Base-by-base conservation (phyloP, 1,140 invertebrate species). In the Drosophila orena region DNA sequence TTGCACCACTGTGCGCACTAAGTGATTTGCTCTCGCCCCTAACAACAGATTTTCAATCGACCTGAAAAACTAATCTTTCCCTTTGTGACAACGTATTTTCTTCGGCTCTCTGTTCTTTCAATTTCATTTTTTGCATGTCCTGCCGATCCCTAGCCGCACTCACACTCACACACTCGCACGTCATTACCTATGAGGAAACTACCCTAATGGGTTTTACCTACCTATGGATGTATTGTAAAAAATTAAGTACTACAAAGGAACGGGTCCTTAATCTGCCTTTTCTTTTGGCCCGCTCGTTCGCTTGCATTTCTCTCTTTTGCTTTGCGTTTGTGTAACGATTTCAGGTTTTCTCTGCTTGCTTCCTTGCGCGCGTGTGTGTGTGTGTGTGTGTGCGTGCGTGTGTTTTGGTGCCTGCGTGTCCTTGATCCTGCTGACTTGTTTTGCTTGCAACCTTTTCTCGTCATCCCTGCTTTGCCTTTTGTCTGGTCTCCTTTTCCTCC, bases 381-480 rank as follows among this genome's bases (percentile, higher is more conserved):
- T 35, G 20, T n/a, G n/a, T n/a, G n/a, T n/a, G 37, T 40, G 42
- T 58, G 42, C 47, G 37, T 42, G 20, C 6, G 53, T 24, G 22
- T 24, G 22, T 24, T 24, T 24, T 24, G 24, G 24, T 27, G 55
- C 12, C 55, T 30, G 17, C 15, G 68, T 61, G 84, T 88, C 84
- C 84, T 88, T 88, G 84, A 88, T 90, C 84, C 84, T 88, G 84
- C 85, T 80, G 72, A 79, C 72, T 80, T 89, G 79, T 89, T 83
- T 69, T 72, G 55, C 72, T 64, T 68, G 59, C 78, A 69, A 73
- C 58, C 77, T 73, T 80, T 81, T 46, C 55, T 85, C 69, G 58
- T 54, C 53, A 70, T 75, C 72, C 77, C 61, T 72, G 71, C 69
- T 50, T 61, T 57, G 56, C 75, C 59, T 35, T 43, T 54, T 43